Conservation (phyloP, 1,140 invertebrate species). For the Vollenhovia emeryi region DNA sequence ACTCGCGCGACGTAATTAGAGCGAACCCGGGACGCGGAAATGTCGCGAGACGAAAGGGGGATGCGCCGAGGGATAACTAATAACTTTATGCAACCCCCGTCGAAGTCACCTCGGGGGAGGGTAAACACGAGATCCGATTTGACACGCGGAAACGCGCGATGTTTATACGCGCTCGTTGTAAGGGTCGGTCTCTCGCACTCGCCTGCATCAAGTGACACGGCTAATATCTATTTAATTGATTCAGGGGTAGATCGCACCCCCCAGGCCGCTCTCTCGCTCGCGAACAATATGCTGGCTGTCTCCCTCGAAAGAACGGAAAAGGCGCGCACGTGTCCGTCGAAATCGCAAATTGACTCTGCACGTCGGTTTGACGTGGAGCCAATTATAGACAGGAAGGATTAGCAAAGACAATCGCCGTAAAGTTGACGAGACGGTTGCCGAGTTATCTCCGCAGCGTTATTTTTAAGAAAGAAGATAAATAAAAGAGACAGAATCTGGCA, state of each 20-base stretch:
- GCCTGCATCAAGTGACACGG: constrained; percentile 78
- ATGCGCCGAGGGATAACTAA: constrained; percentile 74
- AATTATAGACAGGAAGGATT: constrained; percentile 45
- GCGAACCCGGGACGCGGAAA: constrained; percentile 15
- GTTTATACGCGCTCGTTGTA: constrained; percentile 67
- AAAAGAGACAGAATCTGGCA: background rate
- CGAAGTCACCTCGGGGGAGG: constrained; percentile 40
- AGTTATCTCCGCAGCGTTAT: background rate
- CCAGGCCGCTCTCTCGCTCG: background rate
- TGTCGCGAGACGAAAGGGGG: background rate
- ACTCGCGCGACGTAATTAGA: constrained; percentile 45
- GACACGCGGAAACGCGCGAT: constrained; percentile 74
- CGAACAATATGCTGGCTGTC: constrained; percentile 54
- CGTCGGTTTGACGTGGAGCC: background rate
- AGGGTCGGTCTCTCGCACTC: constrained; percentile 40
- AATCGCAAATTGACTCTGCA: constrained; percentile 42
- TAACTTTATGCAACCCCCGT: constrained; percentile 82
- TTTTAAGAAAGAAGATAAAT: background rate
- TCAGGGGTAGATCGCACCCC: constrained; percentile 57
- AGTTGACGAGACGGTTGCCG: background rate
- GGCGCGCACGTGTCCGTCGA: constrained; percentile 36
- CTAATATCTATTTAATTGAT: constrained; percentile 85
- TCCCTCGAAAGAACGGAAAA: constrained; percentile 9
- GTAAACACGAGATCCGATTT: constrained; percentile 79
- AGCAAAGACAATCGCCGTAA: constrained; percentile 13